phyloP scores from a whole-genome alignment of 2,888 invertebrate species.

The Tethea ocularis region DNA sequence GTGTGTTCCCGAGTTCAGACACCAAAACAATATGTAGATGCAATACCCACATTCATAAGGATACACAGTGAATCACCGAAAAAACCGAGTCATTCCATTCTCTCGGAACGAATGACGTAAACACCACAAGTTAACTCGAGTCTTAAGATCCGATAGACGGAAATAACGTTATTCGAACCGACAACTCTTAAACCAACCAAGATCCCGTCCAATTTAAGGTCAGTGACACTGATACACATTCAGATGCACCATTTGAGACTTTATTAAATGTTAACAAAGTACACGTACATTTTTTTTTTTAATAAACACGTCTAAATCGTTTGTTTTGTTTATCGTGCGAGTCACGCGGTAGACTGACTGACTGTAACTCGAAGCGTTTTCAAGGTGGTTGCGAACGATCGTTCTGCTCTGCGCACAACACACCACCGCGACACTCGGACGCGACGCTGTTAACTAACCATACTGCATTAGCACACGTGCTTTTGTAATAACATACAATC shows the following conservation, averaged over 20 bases:
- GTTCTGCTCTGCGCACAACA: constrained; percentile 42
- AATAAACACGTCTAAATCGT: constrained; percentile 35
- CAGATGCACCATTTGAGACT: constrained; percentile 12
- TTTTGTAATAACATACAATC: constrained; percentile 63
- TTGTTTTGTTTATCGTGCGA: constrained; percentile 55
- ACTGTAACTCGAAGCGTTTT: constrained; percentile 60
- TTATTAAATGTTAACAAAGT: constrained; percentile 19
- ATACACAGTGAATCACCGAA: constrained; percentile 63
- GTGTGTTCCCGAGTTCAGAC: constrained; percentile 11
- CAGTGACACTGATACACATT: constrained; percentile 49
- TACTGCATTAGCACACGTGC: constrained; percentile 58
- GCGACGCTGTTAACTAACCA: constrained; percentile 52
- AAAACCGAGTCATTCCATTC: constrained; percentile 61
- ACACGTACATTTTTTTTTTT: constrained; percentile 18
- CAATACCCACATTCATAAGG: constrained; percentile 45
- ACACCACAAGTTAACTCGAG: constrained; percentile 50
- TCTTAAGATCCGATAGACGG: constrained; percentile 46
- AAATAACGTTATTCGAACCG: constrained; percentile 44
- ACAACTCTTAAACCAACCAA: constrained; percentile 28
- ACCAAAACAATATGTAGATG: constrained; percentile 51
- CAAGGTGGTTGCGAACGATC: constrained; percentile 40
- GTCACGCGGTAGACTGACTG: constrained; percentile 61
- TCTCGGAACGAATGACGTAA: constrained; percentile 69
- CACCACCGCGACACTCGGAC: constrained; percentile 39
- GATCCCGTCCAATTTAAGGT: constrained; percentile 41